phyloP scores from a whole-genome alignment of 2,797 vertebrate genomes.

The Meda fulgida region DNA sequence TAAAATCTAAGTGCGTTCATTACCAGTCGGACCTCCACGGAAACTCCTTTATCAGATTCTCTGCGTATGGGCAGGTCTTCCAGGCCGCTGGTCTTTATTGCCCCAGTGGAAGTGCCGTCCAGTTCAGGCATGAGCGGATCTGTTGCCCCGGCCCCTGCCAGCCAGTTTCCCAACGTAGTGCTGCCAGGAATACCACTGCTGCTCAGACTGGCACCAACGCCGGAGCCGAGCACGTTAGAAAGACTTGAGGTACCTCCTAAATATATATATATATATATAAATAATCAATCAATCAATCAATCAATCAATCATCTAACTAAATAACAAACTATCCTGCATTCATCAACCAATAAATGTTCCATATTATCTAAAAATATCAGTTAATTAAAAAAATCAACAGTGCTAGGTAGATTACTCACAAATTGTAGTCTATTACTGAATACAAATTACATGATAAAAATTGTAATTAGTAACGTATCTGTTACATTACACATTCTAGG shows the following conservation, averaged over 20 bases:
- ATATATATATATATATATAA: neutral
- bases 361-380: neutral
- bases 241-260: slow-evolving; percentile 53
- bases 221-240: slow-evolving; percentile 41
- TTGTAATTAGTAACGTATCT: too few relatives aligned
- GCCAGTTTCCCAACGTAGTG: slow-evolving; percentile 76
- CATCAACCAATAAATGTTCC: neutral
- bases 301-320: neutral
- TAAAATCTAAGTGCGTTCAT: slow-evolving; percentile 32
- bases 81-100: slow-evolving; percentile 77
- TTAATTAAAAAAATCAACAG: neutral
- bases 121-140: slow-evolving; percentile 76
- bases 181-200: slow-evolving; percentile 65
- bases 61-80: slow-evolving; percentile 85
- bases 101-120: slow-evolving; percentile 69
- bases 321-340: neutral
- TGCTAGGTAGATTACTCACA: neutral
- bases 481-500: too few relatives aligned
- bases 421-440: neutral
- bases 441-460: neutral
- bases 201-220: slow-evolving; percentile 45
- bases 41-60: slow-evolving; percentile 86
- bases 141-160: slow-evolving; percentile 58
- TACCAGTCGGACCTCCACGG: slow-evolving; percentile 90
- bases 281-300: neutral